Percentiles rank a stretch among this genome's conserved stretches.
phyloP scores from a whole-genome alignment of 2,888 invertebrate species.

The Eilema sororculum region DNA sequence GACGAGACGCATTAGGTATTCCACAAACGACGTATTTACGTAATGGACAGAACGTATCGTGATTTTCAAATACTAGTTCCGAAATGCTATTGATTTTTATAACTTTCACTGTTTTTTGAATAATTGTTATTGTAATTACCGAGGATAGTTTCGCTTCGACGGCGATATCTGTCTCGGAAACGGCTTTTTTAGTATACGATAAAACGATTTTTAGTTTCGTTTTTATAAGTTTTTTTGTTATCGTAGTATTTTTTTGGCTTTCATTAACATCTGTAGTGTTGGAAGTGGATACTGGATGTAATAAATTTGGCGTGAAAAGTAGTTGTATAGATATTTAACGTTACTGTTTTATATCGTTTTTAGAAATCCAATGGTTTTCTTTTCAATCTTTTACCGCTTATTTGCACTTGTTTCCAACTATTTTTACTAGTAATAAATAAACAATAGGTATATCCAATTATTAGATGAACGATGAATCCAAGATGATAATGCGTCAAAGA shows the following conservation, averaged over 20 bases:
- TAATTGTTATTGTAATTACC: conserved; percentile 47
- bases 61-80: conserved; percentile 33
- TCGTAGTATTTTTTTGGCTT: conserved; percentile 10
- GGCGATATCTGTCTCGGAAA: conserved; percentile 11
- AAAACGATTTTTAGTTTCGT: conserved; percentile 6
- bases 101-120: conserved; percentile 51
- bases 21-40: conserved; percentile 34
- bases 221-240: background rate
- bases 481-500: background rate
- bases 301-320: background rate
- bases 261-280: conserved; percentile 5
- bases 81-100: conserved; percentile 28
- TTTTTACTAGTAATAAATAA: background rate
- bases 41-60: conserved; percentile 32
- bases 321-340: background rate
- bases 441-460: no score
- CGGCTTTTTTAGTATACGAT: conserved; percentile 11
- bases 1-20: conserved; percentile 39
- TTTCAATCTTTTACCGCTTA: background rate
- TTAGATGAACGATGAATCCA: no score
- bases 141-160: conserved; percentile 32
- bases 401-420: background rate
- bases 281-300: background rate
- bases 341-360: background rate
- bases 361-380: background rate